These are phyloP conservation scores for Cygnus olor DNA, from an alignment of 2,797 vertebrate genomes.

Conservation along the genomic window DNA sequence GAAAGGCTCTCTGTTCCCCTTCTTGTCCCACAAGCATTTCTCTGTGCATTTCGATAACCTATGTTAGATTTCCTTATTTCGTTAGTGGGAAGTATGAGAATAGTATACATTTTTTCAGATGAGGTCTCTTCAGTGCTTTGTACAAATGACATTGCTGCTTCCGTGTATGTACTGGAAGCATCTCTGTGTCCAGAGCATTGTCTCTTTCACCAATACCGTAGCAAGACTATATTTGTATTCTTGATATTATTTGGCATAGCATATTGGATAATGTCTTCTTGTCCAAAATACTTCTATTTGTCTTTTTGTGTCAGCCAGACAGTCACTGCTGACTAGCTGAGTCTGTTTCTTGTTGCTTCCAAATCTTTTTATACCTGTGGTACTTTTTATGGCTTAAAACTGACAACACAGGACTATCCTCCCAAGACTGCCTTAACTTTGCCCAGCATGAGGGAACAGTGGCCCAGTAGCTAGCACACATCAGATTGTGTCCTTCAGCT, in stretches of 20 bases:
- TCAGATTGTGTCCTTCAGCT: rapidly evolving
- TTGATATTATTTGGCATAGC: background rate
- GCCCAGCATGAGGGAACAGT: background rate
- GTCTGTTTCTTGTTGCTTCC: background rate
- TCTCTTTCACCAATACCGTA: background rate
- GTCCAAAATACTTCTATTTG: background rate
- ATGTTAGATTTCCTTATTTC: rapidly evolving
- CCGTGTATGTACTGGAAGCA: background rate
- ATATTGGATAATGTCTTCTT: background rate
- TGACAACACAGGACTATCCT: background rate
- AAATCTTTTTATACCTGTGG: background rate
- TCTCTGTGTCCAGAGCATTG: background rate
- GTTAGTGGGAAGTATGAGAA: background rate
- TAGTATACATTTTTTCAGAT: background rate
- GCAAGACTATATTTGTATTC: background rate
- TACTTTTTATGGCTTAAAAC: background rate
- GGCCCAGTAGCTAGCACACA: background rate
- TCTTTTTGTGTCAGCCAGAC: background rate
- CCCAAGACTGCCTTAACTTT: background rate
- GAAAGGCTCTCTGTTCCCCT: background rate
- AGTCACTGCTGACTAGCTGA: background rate
- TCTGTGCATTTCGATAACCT: background rate
- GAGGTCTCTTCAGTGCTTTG: background rate
- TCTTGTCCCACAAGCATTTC: background rate
- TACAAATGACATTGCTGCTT: background rate